Conservation (phyloP, 37 sponge, comb jelly and placozoan genomes). For the Ephydatia muelleri region DNA sequence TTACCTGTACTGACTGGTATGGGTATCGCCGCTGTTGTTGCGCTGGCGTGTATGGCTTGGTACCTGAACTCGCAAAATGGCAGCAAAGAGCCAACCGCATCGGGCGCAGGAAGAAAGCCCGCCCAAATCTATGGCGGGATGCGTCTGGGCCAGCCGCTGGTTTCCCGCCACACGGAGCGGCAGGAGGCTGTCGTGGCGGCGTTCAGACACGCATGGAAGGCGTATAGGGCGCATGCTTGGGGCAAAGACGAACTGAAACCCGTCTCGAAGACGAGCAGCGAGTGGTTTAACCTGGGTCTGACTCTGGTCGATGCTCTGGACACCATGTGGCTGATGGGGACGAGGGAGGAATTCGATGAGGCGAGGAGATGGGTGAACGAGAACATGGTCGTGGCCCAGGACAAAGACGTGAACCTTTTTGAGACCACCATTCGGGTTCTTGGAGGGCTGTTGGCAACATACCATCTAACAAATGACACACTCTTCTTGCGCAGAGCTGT, state of each 20-base stretch:
- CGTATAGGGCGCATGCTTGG: constrained; percentile 88
- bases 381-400: constrained; percentile 58
- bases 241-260: constrained; percentile 92
- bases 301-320: constrained; percentile 95
- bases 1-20: neutral
- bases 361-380: constrained; percentile 82
- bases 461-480: constrained; percentile 81
- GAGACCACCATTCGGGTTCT: constrained; percentile 96
- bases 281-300: constrained; percentile 93
- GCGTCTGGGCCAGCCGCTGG: constrained; percentile 40
- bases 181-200: constrained; percentile 74
- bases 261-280: constrained; percentile 50
- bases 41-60: neutral
- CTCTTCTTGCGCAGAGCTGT: constrained; percentile 88
- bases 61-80: neutral
- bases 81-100: neutral
- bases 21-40: neutral
- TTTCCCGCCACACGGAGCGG: constrained; percentile 44
- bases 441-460: constrained; percentile 89
- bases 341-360: constrained; percentile 77
- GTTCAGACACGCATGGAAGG: constrained; percentile 95
- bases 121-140: constrained; percentile 29
- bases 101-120: constrained; percentile 10
- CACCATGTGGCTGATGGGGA: constrained; percentile 97
- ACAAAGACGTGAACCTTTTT: constrained; percentile 94